These are phyloP conservation scores for Meiosimyza decipiens DNA, from an alignment of 2,888 invertebrate species.

Conservation along the genomic window DNA sequence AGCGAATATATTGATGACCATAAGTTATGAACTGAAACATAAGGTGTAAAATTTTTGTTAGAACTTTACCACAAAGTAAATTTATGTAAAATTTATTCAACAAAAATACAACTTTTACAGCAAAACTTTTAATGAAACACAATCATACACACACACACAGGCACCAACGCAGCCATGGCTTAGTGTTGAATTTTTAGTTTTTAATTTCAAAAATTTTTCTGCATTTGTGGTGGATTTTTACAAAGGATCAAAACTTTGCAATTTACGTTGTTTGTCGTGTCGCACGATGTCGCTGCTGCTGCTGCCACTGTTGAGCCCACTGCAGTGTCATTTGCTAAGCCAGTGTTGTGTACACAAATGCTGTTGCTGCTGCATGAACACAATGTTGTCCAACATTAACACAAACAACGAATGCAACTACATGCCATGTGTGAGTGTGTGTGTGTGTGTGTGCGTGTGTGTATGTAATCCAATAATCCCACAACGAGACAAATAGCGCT, in stretches of 20 bases:
- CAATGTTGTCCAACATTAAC: constrained; percentile 7
- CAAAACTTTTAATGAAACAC: no score
- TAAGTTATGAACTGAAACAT: no score
- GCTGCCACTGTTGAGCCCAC: not conserved
- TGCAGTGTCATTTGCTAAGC: constrained; percentile 24
- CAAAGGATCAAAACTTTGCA: not conserved
- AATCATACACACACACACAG: no score
- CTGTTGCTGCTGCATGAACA: not conserved
- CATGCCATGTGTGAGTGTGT: constrained; percentile 1
- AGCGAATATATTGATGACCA: no score
- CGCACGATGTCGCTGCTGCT: constrained; percentile 8
- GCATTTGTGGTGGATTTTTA: not conserved
- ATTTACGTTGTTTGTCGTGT: constrained; percentile 19
- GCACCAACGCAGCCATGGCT: no score
- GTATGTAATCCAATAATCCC: constrained; percentile 33
- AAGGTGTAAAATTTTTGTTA: no score
- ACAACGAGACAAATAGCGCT: constrained; percentile 40
- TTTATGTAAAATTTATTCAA: no score
- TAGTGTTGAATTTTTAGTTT: no score
- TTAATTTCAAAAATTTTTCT: no score
- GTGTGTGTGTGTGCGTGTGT: constrained; percentile 6
- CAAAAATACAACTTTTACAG: no score
- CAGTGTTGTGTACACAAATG: constrained; percentile 1
- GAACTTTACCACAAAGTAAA: no score
- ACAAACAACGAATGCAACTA: constrained; percentile 7